Percentiles rank a stretch among this genome's conserved stretches.
Conservation (phyloP, 2,888 invertebrate genomes). For the Dynastes grantii region DNA sequence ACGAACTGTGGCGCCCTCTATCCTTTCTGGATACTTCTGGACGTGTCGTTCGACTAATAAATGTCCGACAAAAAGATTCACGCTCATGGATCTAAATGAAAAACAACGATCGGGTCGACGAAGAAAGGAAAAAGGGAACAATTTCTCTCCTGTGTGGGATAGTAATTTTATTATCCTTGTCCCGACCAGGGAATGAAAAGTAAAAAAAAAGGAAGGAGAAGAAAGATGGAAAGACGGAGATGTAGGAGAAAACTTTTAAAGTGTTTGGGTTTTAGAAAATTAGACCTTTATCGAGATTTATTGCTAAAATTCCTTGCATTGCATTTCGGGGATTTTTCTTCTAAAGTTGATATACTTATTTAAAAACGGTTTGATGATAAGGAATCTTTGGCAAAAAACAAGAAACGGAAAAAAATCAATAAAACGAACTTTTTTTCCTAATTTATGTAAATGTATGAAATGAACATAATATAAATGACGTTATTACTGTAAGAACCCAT, state of each 20-base stretch:
- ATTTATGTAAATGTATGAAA: too few species aligned
- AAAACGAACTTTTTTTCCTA: too few species aligned
- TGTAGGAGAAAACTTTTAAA: constrained; percentile 7
- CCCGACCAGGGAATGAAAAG: neutral
- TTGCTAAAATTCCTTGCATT: constrained; percentile 14
- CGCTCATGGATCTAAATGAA: constrained; percentile 7
- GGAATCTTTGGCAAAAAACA: too few species aligned
- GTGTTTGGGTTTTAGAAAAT: constrained; percentile 17
- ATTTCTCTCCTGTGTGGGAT: neutral
- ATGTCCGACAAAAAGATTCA: constrained; percentile 39
- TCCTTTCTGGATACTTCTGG: neutral
- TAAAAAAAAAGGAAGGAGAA: neutral
- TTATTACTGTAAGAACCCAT: too few species aligned
- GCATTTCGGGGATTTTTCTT: constrained; percentile 11
- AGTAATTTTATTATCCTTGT: constrained; percentile 39
- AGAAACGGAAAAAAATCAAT: too few species aligned
- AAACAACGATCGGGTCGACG: neutral
- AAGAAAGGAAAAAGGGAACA: neutral
- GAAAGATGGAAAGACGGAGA: neutral
- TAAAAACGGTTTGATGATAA: neutral
- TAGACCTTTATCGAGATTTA: constrained; percentile 33
- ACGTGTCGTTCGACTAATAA: constrained; percentile 30
- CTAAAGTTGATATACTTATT: constrained; percentile 13
- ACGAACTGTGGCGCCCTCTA: neutral
- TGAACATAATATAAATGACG: too few species aligned